Base-by-base conservation (phyloP, 2,888 invertebrate species). In the Bibio marci region DNA sequence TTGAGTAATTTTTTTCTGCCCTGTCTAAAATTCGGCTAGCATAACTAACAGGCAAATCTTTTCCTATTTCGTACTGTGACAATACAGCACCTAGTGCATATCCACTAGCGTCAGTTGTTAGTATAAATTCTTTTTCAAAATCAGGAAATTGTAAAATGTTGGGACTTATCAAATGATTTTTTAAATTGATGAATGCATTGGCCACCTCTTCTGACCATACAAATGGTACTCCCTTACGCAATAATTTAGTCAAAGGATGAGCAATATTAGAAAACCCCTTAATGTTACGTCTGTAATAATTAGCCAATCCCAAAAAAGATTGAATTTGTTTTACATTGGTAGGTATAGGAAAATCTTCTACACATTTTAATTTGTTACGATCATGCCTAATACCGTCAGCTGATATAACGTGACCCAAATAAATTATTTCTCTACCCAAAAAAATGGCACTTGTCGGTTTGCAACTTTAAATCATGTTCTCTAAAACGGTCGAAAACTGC, bases 231-330 rank as follows among this genome's bases (percentile, higher is more conserved):
- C 37, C 30, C 18, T 37, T 40, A 15, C 25, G 15, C 12, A 12
- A 22, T 26, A 40, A 14, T 13, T 11, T 13, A 6, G 27, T 36
- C 7, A 36, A 25, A 18, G 28, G 35, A 19, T 30, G 12, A 14
- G 39, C 27, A 18, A 35, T n/a, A n/a, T 39, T 11, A 8, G 37
- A 22, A 33, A 45, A 46, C 28, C 37, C 19, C 3, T 18, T 15
- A 25, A 40, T 26, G 17, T 30, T 37, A 39, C 50, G 49, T 10
- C 56, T 22, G 26, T 59, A 61, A 36, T 58, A 62, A 0, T 52
- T 52, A 4, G 26, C 19, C 11, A 39, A 19, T 18, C 34, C 39
- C 8, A 39, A 25, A 41, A 59, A 60, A 13, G 43, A 38, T 47
- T 49, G 49, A 1, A 52, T 49, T 39, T 52, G 46, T 4, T 42